These are phyloP conservation scores for Himantopus leucocephalus DNA, from an alignment of 2,113 vertebrate genomes.

Conservation along the genomic window DNA sequence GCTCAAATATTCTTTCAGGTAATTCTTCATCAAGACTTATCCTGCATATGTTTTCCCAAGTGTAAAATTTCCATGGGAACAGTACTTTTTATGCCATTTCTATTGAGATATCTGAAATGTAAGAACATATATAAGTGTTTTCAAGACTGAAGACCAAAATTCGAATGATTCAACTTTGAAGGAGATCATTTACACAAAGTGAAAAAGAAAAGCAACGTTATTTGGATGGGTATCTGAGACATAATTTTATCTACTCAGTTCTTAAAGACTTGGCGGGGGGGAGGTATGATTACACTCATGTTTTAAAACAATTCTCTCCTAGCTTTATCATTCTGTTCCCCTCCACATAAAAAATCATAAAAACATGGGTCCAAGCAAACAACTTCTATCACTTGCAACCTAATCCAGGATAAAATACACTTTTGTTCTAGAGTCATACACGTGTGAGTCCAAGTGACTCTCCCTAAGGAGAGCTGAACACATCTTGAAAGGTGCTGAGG, in stretches of 20 bases:
- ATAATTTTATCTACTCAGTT: background rate
- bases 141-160: background rate
- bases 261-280: background rate
- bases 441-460: background rate
- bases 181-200: background rate
- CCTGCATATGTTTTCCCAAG: background rate
- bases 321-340: background rate
- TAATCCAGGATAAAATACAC: background rate
- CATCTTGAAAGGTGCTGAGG: background rate
- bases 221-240: background rate
- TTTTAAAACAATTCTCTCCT: background rate
- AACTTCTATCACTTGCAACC: background rate
- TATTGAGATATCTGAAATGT: background rate
- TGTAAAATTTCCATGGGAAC: background rate
- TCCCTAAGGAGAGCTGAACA: background rate
- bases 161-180: background rate
- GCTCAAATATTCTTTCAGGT: background rate
- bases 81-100: background rate
- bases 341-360: background rate
- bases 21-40: background rate
- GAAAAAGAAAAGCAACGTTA: background rate
- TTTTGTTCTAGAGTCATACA: background rate
- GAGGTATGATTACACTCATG: fast-evolving
- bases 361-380: background rate
- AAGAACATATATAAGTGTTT: background rate